Percentiles rank a stretch among this genome's conserved stretches.
Conservation (phyloP, 2,888 invertebrate species). For the Iphiclides podalirius region DNA sequence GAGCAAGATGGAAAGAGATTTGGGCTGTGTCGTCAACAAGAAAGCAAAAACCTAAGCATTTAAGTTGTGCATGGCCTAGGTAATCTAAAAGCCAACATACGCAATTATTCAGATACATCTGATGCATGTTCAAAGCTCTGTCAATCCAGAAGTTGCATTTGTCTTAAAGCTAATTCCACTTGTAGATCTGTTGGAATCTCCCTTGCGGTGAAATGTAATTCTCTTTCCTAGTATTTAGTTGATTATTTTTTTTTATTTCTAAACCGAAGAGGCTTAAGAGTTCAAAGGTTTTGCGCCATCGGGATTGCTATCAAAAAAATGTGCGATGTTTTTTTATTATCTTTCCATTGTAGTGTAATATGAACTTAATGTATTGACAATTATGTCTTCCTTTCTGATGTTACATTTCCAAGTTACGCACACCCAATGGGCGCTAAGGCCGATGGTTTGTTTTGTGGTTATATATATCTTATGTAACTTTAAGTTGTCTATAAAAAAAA, state of each 20-base stretch:
- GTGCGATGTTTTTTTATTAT: background rate
- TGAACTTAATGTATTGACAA: background rate
- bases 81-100: no score
- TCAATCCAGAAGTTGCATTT: no score
- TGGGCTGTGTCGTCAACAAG: no score
- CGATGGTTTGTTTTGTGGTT: slow-evolving; percentile 10
- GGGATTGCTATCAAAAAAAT: background rate
- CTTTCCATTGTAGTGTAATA: background rate
- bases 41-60: no score
- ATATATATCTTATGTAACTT: slow-evolving; percentile 6
- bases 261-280: slow-evolving; percentile 10
- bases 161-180: background rate
- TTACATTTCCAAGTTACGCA: background rate
- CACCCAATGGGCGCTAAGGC: slow-evolving; percentile 8
- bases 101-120: no score
- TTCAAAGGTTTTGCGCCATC: slow-evolving; percentile 1
- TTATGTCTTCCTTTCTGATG: slow-evolving; percentile 11
- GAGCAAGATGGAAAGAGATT: no score
- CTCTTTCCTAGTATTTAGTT: background rate
- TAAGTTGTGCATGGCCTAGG: no score
- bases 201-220: slow-evolving; percentile 1
- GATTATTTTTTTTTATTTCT: slow-evolving; percentile 5
- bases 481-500: slow-evolving; percentile 14
- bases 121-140: no score
- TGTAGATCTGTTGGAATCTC: slow-evolving; percentile 18